Conservation (phyloP, 2,113 vertebrate genomes). For the Lagopus leucura region DNA sequence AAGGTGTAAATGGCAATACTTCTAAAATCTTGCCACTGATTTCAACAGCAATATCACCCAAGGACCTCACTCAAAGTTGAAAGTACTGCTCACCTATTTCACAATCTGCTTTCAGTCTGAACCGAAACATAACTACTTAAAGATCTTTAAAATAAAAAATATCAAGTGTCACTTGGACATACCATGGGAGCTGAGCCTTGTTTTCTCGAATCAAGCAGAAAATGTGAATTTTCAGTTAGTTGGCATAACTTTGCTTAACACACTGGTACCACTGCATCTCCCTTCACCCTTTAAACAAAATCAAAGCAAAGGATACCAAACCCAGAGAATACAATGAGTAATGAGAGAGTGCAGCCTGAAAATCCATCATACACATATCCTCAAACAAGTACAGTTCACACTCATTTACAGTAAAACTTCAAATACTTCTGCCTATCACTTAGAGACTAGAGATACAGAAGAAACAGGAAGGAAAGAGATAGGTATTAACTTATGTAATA, state of each 20-base stretch:
- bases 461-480: not conserved
- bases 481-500: not conserved
- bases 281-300: not conserved
- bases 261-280: accelerated
- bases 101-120: not conserved
- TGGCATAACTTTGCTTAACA: not conserved
- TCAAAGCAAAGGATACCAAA: not conserved
- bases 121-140: not conserved
- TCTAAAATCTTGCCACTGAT: not conserved
- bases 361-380: not conserved
- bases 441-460: not conserved
- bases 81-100: not conserved
- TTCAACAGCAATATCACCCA: not conserved
- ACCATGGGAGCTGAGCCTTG: not conserved
- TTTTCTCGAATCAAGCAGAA: not conserved
- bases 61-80: not conserved
- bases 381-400: not conserved
- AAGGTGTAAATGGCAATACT: accelerated
- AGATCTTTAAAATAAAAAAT: not conserved
- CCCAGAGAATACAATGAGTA: accelerated
- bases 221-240: not conserved
- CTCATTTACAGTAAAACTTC: not conserved
- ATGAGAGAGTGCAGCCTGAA: not conserved
- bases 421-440: not conserved
- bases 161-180: not conserved